These are phyloP conservation scores for Cairina moschata DNA, from an alignment of 2,113 vertebrate species.

Conservation along the genomic window DNA sequence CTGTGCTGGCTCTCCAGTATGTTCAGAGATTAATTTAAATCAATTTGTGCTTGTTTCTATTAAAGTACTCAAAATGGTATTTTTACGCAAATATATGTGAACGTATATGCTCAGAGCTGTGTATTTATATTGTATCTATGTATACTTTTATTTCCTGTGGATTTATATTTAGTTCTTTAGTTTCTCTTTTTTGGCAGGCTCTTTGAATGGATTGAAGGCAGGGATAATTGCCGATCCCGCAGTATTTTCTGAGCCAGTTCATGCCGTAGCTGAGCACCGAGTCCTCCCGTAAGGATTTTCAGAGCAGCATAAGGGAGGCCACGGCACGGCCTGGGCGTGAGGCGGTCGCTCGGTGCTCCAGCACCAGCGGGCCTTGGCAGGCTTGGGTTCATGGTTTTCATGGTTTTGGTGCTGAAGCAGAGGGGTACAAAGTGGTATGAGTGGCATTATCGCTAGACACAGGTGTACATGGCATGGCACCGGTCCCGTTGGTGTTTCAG, in stretches of 20 bases:
- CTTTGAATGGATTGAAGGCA: neutral
- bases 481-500: neutral
- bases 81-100: neutral
- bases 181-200: neutral
- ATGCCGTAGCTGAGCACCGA: neutral
- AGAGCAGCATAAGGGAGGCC: neutral
- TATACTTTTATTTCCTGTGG: neutral
- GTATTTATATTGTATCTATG: neutral
- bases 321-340: no score
- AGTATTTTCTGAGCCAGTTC: neutral
- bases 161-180: neutral
- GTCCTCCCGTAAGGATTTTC: neutral
- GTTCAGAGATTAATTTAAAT: conserved; percentile 59
- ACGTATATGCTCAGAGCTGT: neutral
- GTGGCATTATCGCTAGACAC: neutral
- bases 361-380: neutral
- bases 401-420: neutral
- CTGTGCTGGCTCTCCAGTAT: conserved; percentile 13
- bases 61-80: neutral
- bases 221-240: neutral
- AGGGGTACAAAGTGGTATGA: no score
- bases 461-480: neutral
- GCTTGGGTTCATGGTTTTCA: fast-evolving
- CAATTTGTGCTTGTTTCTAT: neutral
- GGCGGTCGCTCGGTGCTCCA: neutral